These are phyloP conservation scores for Macropis europaea DNA, from an alignment of 2,888 invertebrate species.

Conservation along the genomic window DNA sequence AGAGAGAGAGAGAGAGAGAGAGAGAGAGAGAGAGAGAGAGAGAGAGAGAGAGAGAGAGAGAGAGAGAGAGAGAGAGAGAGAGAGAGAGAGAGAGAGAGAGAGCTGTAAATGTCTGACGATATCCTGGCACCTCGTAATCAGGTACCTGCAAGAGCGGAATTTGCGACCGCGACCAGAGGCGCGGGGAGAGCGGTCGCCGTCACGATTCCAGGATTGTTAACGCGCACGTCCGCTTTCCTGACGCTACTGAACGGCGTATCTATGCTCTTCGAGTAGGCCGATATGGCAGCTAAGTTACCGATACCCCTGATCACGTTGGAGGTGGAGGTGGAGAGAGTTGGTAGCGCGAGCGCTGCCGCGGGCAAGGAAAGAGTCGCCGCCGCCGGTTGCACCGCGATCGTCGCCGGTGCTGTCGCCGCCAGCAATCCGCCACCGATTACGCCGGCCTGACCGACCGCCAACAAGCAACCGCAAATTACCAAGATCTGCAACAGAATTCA, in stretches of 20 bases:
- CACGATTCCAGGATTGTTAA: conserved; percentile 63
- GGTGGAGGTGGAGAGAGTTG: conserved; percentile 54
- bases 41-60: background rate
- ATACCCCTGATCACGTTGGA: conserved; percentile 64
- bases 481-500: conserved; percentile 48
- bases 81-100: background rate
- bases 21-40: too few relatives aligned
- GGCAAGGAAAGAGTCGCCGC: conserved; percentile 37
- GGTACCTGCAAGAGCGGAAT: conserved; percentile 61
- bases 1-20: background rate
- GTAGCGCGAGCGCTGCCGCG: conserved; percentile 42
- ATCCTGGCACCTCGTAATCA: conserved; percentile 33
- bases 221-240: conserved; percentile 62
- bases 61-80: too few relatives aligned
- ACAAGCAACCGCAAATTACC: conserved; percentile 66
- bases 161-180: conserved; percentile 52
- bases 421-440: conserved; percentile 63
- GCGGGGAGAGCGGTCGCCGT: conserved; percentile 53
- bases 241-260: conserved; percentile 63
- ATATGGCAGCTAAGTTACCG: conserved; percentile 63
- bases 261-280: conserved; percentile 57
- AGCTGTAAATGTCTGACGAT: background rate
- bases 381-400: conserved; percentile 49
- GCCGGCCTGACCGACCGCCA: conserved; percentile 70
- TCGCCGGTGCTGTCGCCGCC: conserved; percentile 52